phyloP scores from a whole-genome alignment of 1,140 invertebrate species.

The Ceratina japonica region DNA sequence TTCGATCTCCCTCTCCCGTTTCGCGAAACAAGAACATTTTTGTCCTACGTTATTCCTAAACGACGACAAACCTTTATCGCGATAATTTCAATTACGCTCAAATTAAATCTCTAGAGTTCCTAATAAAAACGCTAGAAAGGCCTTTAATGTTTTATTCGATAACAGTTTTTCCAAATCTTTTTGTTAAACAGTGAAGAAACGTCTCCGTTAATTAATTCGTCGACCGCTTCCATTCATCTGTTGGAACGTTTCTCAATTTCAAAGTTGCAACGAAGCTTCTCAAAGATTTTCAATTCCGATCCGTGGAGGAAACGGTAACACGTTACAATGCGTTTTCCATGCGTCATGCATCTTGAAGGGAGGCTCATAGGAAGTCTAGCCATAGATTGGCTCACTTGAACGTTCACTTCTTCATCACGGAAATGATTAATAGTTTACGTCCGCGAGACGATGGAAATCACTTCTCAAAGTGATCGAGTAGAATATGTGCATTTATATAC shows the following conservation, averaged over 20 bases:
- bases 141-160: too few relatives aligned
- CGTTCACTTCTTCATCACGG: background rate
- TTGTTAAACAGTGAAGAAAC: too few relatives aligned
- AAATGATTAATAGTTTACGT: slow-evolving; percentile 32
- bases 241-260: too few relatives aligned
- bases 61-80: background rate
- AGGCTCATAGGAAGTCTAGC: background rate
- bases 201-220: too few relatives aligned
- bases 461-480: slow-evolving; percentile 23
- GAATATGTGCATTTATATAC: background rate
- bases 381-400: background rate
- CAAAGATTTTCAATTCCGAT: too few relatives aligned
- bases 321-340: background rate
- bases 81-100: background rate
- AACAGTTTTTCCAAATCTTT: too few relatives aligned
- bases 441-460: slow-evolving; percentile 12
- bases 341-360: background rate
- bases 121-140: background rate
- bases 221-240: too few relatives aligned
- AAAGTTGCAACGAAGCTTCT: too few relatives aligned
- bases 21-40: slow-evolving; percentile 25
- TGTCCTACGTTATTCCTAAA: background rate
- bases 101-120: background rate
- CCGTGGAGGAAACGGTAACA: too few relatives aligned
- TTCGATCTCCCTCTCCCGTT: background rate